Evolutionary conservation across 1,140 invertebrate species (phyloP), one percentile per base, ranked within the genome.

Genomic region (Acromyrmex charruanus): DNA sequence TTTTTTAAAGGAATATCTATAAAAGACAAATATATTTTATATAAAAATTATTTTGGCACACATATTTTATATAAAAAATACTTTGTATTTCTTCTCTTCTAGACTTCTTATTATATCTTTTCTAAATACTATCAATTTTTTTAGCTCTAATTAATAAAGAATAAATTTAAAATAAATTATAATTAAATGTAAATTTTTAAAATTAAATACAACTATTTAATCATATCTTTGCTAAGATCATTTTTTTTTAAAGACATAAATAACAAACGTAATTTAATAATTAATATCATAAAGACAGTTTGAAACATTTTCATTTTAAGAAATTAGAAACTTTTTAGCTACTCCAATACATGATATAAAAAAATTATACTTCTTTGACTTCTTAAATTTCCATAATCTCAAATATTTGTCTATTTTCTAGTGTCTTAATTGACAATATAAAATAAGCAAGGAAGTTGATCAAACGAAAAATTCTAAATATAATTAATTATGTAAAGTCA

Each of bases 1-100:
- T 66, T 58, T 25, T 74, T 55, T 31, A 31, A 53, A 58, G 14
- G 5, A 55, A 31, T 55, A 18, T 74, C 28, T 31, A 18, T 21
- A 35, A n/a, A 18, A 55, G 55, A 74, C 9, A 4, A n/a, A 16
- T 35, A 58, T 74, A 58, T 35, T 74, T 72, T 55, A 35, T 55
- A 35, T 21, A 72, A 55, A 35, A 14, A 31, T 44, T 1, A 35
- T 44, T 10, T 44, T 44, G 39, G 0, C 9, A 21, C 21, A 21
- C 21, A 44, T 44, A 44, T 44, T 44, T 44, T 44, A 44, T 10
- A 44, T 44, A 44, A 44, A 44, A 44, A 44, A 31, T 72, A n/a
- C 35, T 55, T 72, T 35, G 25, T 55, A n/a, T 65, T 9, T 35
- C 18, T 14, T 35, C 1, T 18, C 7, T 65, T 35, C 6, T 25